Percentiles rank a stretch among this genome's conserved stretches.
These are phyloP conservation scores for Mastigias papua DNA, from an alignment of 30 jellyfish, hydroid and myxozoan species.

Conservation along the genomic window DNA sequence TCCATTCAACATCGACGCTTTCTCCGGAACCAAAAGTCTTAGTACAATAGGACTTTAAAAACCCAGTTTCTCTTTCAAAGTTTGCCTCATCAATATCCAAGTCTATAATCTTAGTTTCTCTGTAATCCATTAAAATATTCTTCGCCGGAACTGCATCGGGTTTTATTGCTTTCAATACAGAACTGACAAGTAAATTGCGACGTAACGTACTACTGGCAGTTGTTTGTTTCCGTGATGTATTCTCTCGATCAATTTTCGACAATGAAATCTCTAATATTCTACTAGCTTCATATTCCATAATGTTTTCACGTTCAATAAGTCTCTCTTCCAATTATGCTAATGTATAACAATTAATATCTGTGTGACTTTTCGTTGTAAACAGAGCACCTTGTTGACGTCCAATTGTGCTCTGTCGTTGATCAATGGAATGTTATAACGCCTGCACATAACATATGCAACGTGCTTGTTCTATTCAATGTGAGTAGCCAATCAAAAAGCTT, in stretches of 20 bases:
- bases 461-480: constrained; percentile 74
- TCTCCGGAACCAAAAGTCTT: constrained; percentile 8
- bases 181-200: constrained; percentile 73
- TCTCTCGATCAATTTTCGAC: constrained; percentile 74
- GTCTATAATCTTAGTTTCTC: constrained; percentile 74
- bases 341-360: background rate
- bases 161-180: constrained; percentile 74
- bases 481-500: constrained; percentile 46
- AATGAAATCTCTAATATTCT: constrained; percentile 65
- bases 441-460: constrained; percentile 44
- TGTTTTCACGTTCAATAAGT: background rate
- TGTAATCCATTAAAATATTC: constrained; percentile 68
- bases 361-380: constrained; percentile 1
- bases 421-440: constrained; percentile 72
- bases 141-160: constrained; percentile 43
- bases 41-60: background rate
- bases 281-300: constrained; percentile 68
- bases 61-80: constrained; percentile 31
- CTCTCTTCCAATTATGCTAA: background rate
- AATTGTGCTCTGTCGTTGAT: background rate
- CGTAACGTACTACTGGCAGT: constrained; percentile 64
- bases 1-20: constrained; percentile 67
- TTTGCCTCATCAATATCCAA: constrained; percentile 68
- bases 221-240: constrained; percentile 60
- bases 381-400: constrained; percentile 17